Evolutionary conservation across 2,113 vertebrate species (phyloP), one percentile per base, ranked within the genome.

Genomic region (Butorides virescens): DNA sequence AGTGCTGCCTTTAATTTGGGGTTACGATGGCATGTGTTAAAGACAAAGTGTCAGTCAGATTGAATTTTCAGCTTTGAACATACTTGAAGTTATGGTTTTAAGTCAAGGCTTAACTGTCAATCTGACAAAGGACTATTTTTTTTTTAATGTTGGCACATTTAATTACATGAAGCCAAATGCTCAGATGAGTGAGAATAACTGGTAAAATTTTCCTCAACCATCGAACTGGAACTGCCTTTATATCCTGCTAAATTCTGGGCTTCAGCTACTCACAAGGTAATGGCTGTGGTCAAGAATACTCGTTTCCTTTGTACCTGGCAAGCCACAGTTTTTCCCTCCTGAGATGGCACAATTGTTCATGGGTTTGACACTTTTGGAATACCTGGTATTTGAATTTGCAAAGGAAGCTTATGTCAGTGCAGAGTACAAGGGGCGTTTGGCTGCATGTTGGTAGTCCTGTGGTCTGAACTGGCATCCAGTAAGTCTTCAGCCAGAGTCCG

Each of bases 21-120:
- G 75, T 90, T 93, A 77, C 0, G 0, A 78, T 11, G 39, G 62
- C 82, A 92, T 32, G 65, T 91, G 73, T 95, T 95, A 75, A 90
- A 87, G 92, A 94, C 90, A 81, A 90, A 91, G 94, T 80, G 82
- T 88, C 95, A 96, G 10, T 30, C 59, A 86, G 90, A 83, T 20
- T 76, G 81, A 63, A 80, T 90, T 96, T 93, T 88, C 79, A 80
- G 59, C 85, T 93, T 90, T 77, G 67, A 96, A 88, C 55, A 63
- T 47, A 46, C 44, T 81, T 6, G 19, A 79, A 65, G 79, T 83
- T 96, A 71, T 47, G 55, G 63, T 86, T 94, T 94, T 72, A 93
- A 92, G 59, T 88, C 59, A 94, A 47, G 26, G 29, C 9, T 91
- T 88, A 90, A 36, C 49, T 88, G 58, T 80, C 88, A 93, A 4